Conservation (phyloP, 1,140 invertebrate genomes). For the Psix sp. region DNA sequence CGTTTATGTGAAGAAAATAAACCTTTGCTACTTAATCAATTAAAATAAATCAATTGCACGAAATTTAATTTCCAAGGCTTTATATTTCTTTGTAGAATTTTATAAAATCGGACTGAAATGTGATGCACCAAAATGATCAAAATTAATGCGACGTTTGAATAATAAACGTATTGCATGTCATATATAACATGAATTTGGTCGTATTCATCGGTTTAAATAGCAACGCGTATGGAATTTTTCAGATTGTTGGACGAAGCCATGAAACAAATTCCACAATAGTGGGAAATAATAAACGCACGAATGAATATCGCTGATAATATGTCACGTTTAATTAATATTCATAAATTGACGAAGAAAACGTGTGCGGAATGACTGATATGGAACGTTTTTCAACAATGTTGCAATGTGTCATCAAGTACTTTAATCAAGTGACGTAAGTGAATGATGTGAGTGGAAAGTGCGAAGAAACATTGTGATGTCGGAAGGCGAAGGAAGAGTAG, state of each 20-base stretch:
- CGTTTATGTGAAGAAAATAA: too few relatives aligned
- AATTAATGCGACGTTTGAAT: too few relatives aligned
- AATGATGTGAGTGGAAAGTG: slow-evolving; percentile 58
- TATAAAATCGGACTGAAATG: too few relatives aligned
- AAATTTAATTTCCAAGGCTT: too few relatives aligned
- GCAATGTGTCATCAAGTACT: slow-evolving; percentile 53
- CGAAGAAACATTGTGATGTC: slow-evolving; percentile 51
- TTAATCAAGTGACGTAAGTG: slow-evolving; percentile 55
- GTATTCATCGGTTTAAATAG: background rate
- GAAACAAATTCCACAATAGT: slow-evolving; percentile 24
- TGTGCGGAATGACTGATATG: slow-evolving; percentile 35
- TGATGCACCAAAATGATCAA: too few relatives aligned
- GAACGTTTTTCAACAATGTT: slow-evolving; percentile 42
- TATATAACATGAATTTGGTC: too few relatives aligned
- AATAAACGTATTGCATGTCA: too few relatives aligned
- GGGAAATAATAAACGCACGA: background rate
- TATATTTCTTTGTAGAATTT: too few relatives aligned
- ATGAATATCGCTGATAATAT: slow-evolving; percentile 11
- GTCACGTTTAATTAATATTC: slow-evolving; percentile 28
- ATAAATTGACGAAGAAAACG: slow-evolving; percentile 27
- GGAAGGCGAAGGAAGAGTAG: slow-evolving; percentile 38
- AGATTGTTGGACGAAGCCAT: slow-evolving; percentile 8
- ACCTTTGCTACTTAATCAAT: too few relatives aligned
- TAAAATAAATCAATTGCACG: too few relatives aligned
- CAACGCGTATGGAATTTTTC: background rate